Percentiles rank a stretch among this genome's conserved stretches.
Conservation (phyloP, 1,140 invertebrate species). For the Hypothenemus hampei region DNA sequence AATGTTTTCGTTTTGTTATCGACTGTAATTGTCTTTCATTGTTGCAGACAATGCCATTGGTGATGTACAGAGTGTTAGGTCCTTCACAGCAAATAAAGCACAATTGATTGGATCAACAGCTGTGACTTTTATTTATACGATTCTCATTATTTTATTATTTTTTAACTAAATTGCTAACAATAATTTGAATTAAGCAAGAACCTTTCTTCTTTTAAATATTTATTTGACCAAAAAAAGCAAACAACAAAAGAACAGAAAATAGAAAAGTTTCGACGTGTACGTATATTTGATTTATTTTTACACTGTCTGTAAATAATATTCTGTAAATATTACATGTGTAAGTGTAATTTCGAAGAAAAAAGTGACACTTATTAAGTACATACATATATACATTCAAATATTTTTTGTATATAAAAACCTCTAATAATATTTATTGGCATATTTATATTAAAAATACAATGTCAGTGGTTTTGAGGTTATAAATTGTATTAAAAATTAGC, state of each 20-base stretch:
- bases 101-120: not conserved
- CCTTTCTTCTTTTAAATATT: no score
- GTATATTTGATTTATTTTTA: slow-evolving; percentile 12
- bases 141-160: no score
- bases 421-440: slow-evolving; percentile 13
- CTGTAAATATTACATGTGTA: slow-evolving; percentile 11
- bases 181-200: no score
- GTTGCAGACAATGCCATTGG: slow-evolving; percentile 24
- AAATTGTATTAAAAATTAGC: no score
- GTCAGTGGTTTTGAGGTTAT: slow-evolving; percentile 29
- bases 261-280: no score
- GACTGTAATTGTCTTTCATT: slow-evolving; percentile 8
- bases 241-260: no score
- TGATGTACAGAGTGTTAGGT: slow-evolving; percentile 13
- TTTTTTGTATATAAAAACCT: slow-evolving; percentile 26
- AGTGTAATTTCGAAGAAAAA: slow-evolving; percentile 10
- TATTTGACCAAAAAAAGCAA: no score
- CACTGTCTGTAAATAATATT: slow-evolving; percentile 15
- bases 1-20: not conserved
- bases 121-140: not conserved
- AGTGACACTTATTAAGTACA: slow-evolving; percentile 9
- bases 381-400: slow-evolving; percentile 1
- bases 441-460: slow-evolving; percentile 27
- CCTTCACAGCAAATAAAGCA: slow-evolving; percentile 9
- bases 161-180: no score